Evolutionary conservation across 1,140 invertebrate genomes (phyloP).

Genomic region (Frieseomelitta varia): DNA sequence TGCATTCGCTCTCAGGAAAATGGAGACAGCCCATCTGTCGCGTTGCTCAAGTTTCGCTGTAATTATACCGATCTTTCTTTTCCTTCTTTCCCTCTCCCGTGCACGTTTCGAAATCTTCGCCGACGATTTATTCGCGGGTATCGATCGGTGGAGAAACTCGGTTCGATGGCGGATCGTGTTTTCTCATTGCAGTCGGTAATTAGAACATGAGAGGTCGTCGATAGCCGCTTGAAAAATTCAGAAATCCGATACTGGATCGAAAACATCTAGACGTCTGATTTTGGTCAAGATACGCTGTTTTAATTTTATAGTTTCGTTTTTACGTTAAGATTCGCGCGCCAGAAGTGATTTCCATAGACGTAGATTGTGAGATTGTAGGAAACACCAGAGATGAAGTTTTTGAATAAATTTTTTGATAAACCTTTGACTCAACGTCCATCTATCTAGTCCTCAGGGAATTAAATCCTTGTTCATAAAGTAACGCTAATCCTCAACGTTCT

Average conservation of each 20-base stretch:
- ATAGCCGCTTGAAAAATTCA: background rate
- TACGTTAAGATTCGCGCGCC: slow-evolving; percentile 4
- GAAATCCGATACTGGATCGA: background rate
- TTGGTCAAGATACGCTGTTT: background rate
- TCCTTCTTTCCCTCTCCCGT: too few species aligned
- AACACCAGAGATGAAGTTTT: background rate
- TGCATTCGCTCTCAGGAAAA: slow-evolving; percentile 20
- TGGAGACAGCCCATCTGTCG: slow-evolving; percentile 16
- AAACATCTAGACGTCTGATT: background rate
- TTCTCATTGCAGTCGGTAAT: background rate
- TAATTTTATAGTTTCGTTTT: slow-evolving; percentile 20
- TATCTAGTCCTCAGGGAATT: too few species aligned
- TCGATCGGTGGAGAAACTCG: background rate
- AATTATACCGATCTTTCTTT: slow-evolving; percentile 9
- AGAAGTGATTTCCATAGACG: slow-evolving; percentile 5
- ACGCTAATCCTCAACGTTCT: background rate
- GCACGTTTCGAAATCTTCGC: background rate
- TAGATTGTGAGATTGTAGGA: slow-evolving; percentile 6
- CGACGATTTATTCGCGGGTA: too few species aligned
- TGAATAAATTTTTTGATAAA: too few species aligned
- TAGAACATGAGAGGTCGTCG: background rate
- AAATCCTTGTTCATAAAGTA: background rate
- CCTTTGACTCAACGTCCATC: too few species aligned
- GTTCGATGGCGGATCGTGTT: too few species aligned
- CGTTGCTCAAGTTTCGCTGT: slow-evolving; percentile 22